Conservation (phyloP, 2,888 invertebrate genomes). For the Oscheius sp. region DNA sequence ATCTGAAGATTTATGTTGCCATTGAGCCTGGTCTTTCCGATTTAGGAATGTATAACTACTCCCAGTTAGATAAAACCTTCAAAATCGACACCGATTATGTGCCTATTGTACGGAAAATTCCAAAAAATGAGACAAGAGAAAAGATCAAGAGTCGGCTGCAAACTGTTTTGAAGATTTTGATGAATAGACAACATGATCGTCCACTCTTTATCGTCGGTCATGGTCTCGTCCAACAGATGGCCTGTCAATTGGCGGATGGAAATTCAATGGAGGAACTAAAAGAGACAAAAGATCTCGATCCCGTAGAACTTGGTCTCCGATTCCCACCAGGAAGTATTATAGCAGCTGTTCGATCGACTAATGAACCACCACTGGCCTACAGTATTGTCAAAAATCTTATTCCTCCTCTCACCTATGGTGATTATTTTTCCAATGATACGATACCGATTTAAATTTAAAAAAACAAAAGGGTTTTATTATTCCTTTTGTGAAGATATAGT, state of each 20-base stretch:
- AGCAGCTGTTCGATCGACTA: neutral
- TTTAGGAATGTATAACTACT: neutral
- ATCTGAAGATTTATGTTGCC: slow-evolving; percentile 6
- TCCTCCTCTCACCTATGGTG: slow-evolving; percentile 28
- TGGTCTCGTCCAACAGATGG: neutral
- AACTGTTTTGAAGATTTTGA: neutral
- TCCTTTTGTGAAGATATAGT: no score
- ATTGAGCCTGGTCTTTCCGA: slow-evolving; percentile 38
- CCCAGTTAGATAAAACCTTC: slow-evolving; percentile 15
- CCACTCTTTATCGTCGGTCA: slow-evolving; percentile 28
- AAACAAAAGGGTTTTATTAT: no score
- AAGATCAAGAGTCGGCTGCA: neutral
- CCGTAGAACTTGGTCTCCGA: slow-evolving; percentile 14
- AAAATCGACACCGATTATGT: slow-evolving; percentile 29
- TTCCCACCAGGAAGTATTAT: slow-evolving; percentile 31
- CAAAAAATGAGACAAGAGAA: neutral
- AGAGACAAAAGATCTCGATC: neutral
- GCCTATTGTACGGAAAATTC: neutral
- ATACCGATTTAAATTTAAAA: no score
- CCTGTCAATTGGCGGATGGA: neutral
- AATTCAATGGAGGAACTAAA: no score
- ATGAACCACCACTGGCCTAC: slow-evolving; percentile 12
- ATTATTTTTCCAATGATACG: slow-evolving; percentile 13
- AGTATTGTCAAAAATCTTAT: slow-evolving; percentile 13
- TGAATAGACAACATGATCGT: neutral